Conservation (phyloP, 2,888 invertebrate species). For the Acleris literana region DNA sequence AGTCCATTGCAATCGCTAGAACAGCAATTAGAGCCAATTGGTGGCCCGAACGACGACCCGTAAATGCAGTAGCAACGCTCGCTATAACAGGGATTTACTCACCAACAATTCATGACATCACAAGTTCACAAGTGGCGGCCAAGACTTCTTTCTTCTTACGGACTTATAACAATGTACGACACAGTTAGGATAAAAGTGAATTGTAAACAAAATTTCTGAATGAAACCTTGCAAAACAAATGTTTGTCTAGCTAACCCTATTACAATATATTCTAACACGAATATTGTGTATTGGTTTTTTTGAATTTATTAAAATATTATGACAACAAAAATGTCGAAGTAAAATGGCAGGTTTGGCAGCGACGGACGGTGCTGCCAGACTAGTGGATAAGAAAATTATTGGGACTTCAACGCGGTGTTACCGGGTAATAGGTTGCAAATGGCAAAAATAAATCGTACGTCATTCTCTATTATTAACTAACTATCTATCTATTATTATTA, state of each 20-base stretch:
- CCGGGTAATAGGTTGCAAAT: no score
- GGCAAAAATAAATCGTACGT: no score
- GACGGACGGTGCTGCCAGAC: slow-evolving; percentile 28
- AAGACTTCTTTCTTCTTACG: slow-evolving; percentile 31
- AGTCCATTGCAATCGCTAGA: slow-evolving; percentile 47
- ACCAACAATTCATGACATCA: slow-evolving; percentile 35
- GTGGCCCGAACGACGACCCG: slow-evolving; percentile 56
- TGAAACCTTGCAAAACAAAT: slow-evolving; percentile 15
- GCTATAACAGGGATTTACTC: slow-evolving; percentile 27
- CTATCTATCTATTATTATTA: no score
- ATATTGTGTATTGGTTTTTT: slow-evolving; percentile 3
- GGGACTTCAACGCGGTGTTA: no score
- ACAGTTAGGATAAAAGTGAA: slow-evolving; percentile 17
- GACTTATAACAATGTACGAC: slow-evolving; percentile 26
- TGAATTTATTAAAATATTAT: slow-evolving; percentile 31
- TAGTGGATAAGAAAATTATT: neutral
- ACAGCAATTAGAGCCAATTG: slow-evolving; percentile 65
- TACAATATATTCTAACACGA: slow-evolving; percentile 1
- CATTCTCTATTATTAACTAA: no score
- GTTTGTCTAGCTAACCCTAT: slow-evolving; percentile 2
- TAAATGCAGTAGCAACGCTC: slow-evolving; percentile 38
- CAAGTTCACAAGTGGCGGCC: slow-evolving; percentile 29
- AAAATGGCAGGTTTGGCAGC: slow-evolving; percentile 36
- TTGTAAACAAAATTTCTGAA: slow-evolving; percentile 18
- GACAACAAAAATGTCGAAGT: slow-evolving; percentile 31